A percentile compares a stretch with the other conserved stretches of the same genome.
These are phyloP conservation scores for Euura lappo DNA, from an alignment of 1,140 invertebrate genomes.

Conservation along the genomic window DNA sequence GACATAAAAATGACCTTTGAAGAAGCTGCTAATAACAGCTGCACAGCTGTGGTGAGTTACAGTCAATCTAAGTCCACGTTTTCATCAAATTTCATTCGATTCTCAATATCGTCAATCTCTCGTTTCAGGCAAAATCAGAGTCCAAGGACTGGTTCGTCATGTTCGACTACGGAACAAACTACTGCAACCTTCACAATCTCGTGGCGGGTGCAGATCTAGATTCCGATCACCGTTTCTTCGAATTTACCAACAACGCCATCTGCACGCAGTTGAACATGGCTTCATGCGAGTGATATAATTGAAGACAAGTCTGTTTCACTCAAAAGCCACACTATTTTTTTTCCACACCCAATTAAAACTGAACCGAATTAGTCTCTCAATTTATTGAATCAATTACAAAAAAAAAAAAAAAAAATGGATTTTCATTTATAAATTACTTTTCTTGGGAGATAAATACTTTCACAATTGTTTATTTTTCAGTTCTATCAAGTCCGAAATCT, in stretches of 20 bases:
- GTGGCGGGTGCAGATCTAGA: conserved; percentile 29
- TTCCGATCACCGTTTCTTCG: conserved; percentile 25
- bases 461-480: too few relatives aligned
- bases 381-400: too few relatives aligned
- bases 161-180: conserved; percentile 28
- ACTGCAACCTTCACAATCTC: conserved; percentile 40
- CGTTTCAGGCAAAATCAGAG: conserved; percentile 14
- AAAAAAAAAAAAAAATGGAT: too few relatives aligned
- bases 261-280: conserved; percentile 40
- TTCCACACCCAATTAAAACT: not conserved
- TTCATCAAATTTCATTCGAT: not conserved
- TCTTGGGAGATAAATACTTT: too few relatives aligned
- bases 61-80: not conserved
- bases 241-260: conserved; percentile 28
- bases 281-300: conserved; percentile 21
- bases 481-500: too few relatives aligned
- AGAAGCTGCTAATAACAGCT: conserved; percentile 15
- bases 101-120: conserved; percentile 8
- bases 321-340: not conserved
- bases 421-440: too few relatives aligned
- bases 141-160: conserved; percentile 31
- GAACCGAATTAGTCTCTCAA: not conserved
- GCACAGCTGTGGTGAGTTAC: conserved; percentile 24
- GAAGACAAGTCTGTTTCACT: not conserved
- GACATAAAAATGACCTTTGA: conserved; percentile 20